Conservation (phyloP, 1,140 invertebrate genomes). For the Drosophila equinoxialis region DNA sequence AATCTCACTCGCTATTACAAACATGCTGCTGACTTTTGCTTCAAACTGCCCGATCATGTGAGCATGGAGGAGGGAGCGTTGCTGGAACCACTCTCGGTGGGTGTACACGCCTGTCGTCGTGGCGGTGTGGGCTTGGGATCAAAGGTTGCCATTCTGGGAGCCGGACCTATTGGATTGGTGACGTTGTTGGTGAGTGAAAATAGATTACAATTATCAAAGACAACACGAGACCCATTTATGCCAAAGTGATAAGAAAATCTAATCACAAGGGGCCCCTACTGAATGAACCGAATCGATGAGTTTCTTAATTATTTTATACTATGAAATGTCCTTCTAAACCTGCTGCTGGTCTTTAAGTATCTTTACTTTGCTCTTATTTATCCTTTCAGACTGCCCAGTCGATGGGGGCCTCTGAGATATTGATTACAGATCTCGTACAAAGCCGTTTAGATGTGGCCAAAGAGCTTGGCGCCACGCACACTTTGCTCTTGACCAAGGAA, state of each 20-base stretch:
- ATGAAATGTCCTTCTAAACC: no score
- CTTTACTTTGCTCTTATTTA: background rate
- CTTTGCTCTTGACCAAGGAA: conserved; percentile 86
- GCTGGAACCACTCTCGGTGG: conserved; percentile 96
- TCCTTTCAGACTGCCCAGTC: conserved; percentile 87
- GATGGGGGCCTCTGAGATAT: conserved; percentile 92
- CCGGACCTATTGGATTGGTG: conserved; percentile 96
- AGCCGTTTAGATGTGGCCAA: conserved; percentile 91
- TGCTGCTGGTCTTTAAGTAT: no score
- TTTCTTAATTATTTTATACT: no score
- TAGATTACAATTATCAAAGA: background rate
- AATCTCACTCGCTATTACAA: conserved; percentile 93
- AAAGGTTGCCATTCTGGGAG: conserved; percentile 94
- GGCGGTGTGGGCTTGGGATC: conserved; percentile 89
- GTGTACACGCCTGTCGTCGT: conserved; percentile 94
- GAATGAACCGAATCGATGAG: no score
- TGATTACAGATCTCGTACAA: conserved; percentile 92
- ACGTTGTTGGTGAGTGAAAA: conserved; percentile 86
- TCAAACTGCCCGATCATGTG: conserved; percentile 95
- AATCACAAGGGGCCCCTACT: background rate
- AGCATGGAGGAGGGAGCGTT: conserved; percentile 96
- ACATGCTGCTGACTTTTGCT: conserved; percentile 96
- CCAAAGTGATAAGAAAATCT: background rate
- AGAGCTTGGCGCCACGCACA: conserved; percentile 91
- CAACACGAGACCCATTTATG: background rate